Conservation (phyloP, 92 coral and sea anemone species). For the Porites evermanni region DNA sequence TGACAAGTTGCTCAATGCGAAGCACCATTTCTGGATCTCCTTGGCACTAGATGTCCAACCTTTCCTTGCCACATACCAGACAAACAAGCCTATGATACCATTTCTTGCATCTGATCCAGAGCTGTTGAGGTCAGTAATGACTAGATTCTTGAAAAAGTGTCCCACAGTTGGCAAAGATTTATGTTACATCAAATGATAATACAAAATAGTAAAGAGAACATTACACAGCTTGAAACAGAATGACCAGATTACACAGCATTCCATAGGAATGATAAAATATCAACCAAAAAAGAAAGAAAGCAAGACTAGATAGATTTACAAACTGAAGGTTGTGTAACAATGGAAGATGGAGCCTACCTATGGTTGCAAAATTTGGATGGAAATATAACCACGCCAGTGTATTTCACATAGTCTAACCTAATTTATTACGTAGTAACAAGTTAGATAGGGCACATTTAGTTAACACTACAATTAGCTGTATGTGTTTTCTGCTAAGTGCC, state of each 20-base stretch:
- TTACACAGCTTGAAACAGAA: conserved; percentile 46
- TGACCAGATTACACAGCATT: conserved; percentile 26
- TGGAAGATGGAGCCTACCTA: conserved; percentile 38
- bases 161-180: conserved; percentile 62
- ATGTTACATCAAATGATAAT: conserved; percentile 65
- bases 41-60: conserved; percentile 82
- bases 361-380: conserved; percentile 76
- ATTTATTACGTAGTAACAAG: conserved; percentile 5
- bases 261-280: conserved; percentile 15
- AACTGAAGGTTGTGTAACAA: neutral
- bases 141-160: conserved; percentile 68
- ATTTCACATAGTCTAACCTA: conserved; percentile 50
- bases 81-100: conserved; percentile 67
- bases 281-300: neutral
- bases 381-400: conserved; percentile 65
- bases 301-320: conserved; percentile 8
- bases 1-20: conserved; percentile 81
- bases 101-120: conserved; percentile 81
- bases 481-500: conserved; percentile 4
- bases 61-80: conserved; percentile 70
- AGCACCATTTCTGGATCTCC: conserved; percentile 84
- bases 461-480: conserved; percentile 3
- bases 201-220: conserved; percentile 48
- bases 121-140: conserved; percentile 72
- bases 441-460: neutral